Conservation (phyloP, 2,888 invertebrate genomes). For the Bursaphelenchus okinawaensis region DNA sequence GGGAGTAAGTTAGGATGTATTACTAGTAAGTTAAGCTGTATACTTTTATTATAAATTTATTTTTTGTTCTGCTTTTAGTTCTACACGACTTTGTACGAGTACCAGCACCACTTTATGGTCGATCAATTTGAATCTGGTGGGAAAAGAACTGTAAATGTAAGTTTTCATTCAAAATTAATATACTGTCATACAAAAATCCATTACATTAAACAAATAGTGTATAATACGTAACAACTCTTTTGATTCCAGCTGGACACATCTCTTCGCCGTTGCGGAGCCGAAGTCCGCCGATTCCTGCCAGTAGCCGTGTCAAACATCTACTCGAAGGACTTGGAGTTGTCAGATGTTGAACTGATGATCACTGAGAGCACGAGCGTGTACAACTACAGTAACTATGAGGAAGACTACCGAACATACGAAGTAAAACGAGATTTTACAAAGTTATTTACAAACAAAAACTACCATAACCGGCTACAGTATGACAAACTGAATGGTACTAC, state of each 20-base stretch:
- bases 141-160: neutral
- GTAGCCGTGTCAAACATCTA: neutral
- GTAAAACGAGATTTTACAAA: neutral
- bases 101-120: neutral
- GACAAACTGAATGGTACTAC: neutral
- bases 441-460: neutral
- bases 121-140: neutral
- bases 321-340: neutral
- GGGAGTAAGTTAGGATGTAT: no score
- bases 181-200: neutral
- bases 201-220: neutral
- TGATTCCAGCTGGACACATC: neutral
- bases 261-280: neutral
- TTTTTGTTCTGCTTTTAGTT: neutral
- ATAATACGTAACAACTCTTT: no score
- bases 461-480: neutral
- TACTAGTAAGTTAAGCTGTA: neutral
- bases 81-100: neutral
- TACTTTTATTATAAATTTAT: neutral
- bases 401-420: neutral
- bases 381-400: neutral
- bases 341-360: neutral
- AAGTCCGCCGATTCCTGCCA: neutral
- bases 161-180: neutral
- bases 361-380: neutral